Base-by-base conservation (phyloP, 2,113 vertebrate species). In the Carassius auratus region DNA sequence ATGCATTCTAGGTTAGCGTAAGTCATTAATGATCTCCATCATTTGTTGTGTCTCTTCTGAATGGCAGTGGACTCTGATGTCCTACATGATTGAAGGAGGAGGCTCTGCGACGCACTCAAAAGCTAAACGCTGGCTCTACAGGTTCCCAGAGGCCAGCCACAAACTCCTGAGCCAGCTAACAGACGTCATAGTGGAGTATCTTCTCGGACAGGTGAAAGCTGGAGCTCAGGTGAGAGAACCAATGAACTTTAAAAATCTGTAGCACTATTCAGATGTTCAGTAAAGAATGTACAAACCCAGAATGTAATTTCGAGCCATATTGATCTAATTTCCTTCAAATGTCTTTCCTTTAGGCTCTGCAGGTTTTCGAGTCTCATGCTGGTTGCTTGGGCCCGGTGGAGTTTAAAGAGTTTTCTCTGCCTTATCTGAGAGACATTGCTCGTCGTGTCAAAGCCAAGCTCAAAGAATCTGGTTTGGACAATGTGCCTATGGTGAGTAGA, bases 51-150 rank as follows among this genome's bases (percentile, higher is more conserved):
- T 77, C 9, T 85, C 30, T 68, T 26, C 4, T 38, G 42, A 42
- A 55, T 42, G 0, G 0, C 90, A 99, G 98, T 99, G 98, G 98
- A 99, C 98, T 0, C 94, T 99, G 76, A 99, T 99, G 98, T 95
- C 97, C 74, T 99, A 99, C 89, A 99, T 99, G 98, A 95, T 99
- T n/a, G 98, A 99, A 90, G 98, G 98, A 2, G 96, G 97, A 0
- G 94, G 97, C 89, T 99, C 98, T 84, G 93, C 76, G 76, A 99
- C 98, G 6, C 96, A 97, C 94, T 94, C 98, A 10, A 97, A 98
- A 91, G 97, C 97, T 1, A 99, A 99, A 92, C 95, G 95, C 14
- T 99, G 98, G 98, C 95, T 99, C 12, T 99, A 98, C 90, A 91
- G 94, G 84, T 93, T 97, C 91, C 97, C 98, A 0, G 94, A 97